Conservation (phyloP, 1,140 invertebrate species). For the Lepidurus arcticus region DNA sequence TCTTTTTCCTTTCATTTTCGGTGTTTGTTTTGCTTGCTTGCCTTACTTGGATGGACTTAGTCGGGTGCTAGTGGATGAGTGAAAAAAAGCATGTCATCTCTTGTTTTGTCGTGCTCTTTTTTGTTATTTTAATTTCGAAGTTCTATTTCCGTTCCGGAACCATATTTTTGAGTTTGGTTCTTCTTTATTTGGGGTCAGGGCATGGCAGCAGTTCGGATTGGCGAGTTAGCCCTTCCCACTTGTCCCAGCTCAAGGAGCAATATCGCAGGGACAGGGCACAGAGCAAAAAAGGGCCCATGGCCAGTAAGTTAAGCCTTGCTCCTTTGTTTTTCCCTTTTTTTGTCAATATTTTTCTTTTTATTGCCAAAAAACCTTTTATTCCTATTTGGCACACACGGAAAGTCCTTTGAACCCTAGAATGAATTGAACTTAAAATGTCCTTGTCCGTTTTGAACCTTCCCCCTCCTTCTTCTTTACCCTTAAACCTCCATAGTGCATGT, state of each 20-base stretch:
- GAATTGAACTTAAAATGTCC: not conserved
- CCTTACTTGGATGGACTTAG: too few species aligned
- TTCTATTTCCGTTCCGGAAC: constrained; percentile 1
- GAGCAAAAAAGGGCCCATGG: constrained; percentile 43
- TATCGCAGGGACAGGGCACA: constrained; percentile 48
- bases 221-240: constrained; percentile 46
- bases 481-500: not conserved
- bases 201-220: constrained; percentile 41
- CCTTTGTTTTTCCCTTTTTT: constrained; percentile 28
- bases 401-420: not conserved
- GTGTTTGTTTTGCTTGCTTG: not conserved
- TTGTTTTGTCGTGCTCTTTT: constrained; percentile 7
- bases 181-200: constrained; percentile 22
- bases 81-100: not conserved
- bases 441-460: not conserved
- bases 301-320: constrained; percentile 38
- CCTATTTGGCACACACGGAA: not conserved
- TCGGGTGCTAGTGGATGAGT: too few species aligned
- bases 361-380: not conserved
- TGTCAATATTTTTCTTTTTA: constrained; percentile 20
- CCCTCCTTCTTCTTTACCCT: not conserved
- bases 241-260: constrained; percentile 49
- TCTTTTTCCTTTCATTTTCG: not conserved
- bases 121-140: not conserved
- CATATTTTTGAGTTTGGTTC: not conserved